These are phyloP conservation scores for Synanthedon andrenaeformis DNA, from an alignment of 2,888 invertebrate species.

Conservation along the genomic window DNA sequence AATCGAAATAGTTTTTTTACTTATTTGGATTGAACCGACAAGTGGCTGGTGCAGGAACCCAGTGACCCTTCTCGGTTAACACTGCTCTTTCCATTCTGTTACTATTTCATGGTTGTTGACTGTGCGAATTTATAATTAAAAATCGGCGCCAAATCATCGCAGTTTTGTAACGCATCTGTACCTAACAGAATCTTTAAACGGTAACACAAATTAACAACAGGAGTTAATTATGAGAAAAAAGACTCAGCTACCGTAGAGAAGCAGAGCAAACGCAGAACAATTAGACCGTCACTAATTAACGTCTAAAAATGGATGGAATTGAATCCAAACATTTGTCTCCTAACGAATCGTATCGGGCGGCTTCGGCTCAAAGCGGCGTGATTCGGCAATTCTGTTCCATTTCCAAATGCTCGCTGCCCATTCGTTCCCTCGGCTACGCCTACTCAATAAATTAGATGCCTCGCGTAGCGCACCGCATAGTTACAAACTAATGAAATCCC, in stretches of 20 bases:
- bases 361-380: constrained; percentile 59
- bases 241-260: constrained; percentile 41
- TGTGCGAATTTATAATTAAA: constrained; percentile 1
- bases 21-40: neutral
- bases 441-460: constrained; percentile 67
- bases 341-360: constrained; percentile 69
- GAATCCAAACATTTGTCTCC: constrained; percentile 69
- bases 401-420: constrained; percentile 65
- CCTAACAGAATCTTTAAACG: constrained; percentile 24
- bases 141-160: constrained; percentile 4
- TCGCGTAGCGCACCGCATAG: constrained; percentile 62
- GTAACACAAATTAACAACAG: constrained; percentile 39
- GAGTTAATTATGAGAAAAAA: constrained; percentile 47
- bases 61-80: neutral
- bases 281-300: constrained; percentile 61
- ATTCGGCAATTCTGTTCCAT: constrained; percentile 62
- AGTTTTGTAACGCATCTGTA: constrained; percentile 9
- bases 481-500: constrained; percentile 68
- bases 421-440: constrained; percentile 67
- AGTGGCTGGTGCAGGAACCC: neutral
- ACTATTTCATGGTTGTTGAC: neutral
- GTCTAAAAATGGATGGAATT: constrained; percentile 55
- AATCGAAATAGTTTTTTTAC: constrained; percentile 17
- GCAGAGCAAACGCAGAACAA: constrained; percentile 46
- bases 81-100: neutral